These are phyloP conservation scores for Mya arenaria DNA, from an alignment of 1,140 invertebrate species.

Conservation along the genomic window DNA sequence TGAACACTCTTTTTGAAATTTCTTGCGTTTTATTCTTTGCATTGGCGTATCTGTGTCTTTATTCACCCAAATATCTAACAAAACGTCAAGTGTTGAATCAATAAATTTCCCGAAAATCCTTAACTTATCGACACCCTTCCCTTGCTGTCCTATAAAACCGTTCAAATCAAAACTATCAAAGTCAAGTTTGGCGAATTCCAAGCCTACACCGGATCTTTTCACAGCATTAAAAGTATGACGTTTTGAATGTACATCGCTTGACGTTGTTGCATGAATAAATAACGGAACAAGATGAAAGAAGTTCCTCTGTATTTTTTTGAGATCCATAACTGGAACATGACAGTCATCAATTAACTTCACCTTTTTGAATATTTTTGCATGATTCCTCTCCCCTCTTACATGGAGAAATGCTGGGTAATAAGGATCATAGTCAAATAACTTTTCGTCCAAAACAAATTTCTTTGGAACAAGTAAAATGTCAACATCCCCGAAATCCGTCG, in stretches of 20 bases:
- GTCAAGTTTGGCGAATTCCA: not conserved
- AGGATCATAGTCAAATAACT: not conserved
- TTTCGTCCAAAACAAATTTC: not conserved
- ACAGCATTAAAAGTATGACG: not conserved
- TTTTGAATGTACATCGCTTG: not conserved
- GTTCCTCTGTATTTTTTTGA: not conserved
- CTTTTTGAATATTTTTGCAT: not conserved
- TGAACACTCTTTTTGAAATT: no score
- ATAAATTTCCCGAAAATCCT: no score
- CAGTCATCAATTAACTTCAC: not conserved
- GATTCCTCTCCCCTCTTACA: not conserved
- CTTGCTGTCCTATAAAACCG: not conserved
- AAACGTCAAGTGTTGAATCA: no score
- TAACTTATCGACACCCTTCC: not conserved
- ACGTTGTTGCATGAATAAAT: not conserved
- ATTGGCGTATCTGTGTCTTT: no score
- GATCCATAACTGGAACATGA: not conserved
- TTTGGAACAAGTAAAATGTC: not conserved
- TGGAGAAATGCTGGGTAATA: conserved; percentile 1
- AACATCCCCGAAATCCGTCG: not conserved
- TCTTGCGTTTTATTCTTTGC: no score
- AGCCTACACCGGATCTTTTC: not conserved
- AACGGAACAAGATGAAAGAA: not conserved
- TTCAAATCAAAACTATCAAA: not conserved
- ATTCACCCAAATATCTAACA: no score